These are phyloP conservation scores for Lepidostoma basale DNA, from an alignment of 1,140 invertebrate species.

Conservation along the genomic window DNA sequence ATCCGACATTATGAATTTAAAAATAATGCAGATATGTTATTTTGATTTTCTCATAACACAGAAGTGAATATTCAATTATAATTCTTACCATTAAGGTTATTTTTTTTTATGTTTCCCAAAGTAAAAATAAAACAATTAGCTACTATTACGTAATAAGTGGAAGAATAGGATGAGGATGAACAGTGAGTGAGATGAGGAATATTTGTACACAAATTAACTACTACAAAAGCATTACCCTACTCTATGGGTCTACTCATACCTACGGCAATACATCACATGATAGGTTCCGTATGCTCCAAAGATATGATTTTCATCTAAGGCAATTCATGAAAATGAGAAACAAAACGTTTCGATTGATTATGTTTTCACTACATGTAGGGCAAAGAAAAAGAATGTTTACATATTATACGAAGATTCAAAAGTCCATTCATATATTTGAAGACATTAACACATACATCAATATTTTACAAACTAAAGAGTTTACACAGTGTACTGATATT, in stretches of 20 bases:
- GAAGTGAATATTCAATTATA: slow-evolving; percentile 1
- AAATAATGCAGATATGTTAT: slow-evolving; percentile 26
- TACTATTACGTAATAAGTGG: too few relatives aligned
- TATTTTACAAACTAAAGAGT: too few relatives aligned
- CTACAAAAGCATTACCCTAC: slow-evolving; percentile 2
- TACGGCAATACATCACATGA: slow-evolving; percentile 7
- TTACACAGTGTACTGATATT: too few relatives aligned
- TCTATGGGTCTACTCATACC: slow-evolving; percentile 3
- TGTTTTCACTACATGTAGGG: too few relatives aligned
- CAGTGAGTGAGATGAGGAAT: slow-evolving; percentile 15
- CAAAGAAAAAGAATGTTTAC: too few relatives aligned
- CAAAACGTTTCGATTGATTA: too few relatives aligned
- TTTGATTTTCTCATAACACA: slow-evolving; percentile 23
- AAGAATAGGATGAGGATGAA: too few relatives aligned
- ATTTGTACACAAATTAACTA: slow-evolving; percentile 18
- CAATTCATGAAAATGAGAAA: not conserved
- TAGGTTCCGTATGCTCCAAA: not conserved
- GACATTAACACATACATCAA: too few relatives aligned
- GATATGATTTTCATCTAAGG: not conserved
- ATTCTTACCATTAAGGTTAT: slow-evolving; percentile 17
- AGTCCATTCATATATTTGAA: too few relatives aligned
- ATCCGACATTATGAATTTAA: slow-evolving; percentile 8
- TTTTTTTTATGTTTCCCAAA: not conserved
- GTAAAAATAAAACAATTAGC: too few relatives aligned
- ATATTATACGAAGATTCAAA: too few relatives aligned